These are phyloP conservation scores for Sinonovacula constricta DNA, from an alignment of 1,140 invertebrate species.

Conservation along the genomic window DNA sequence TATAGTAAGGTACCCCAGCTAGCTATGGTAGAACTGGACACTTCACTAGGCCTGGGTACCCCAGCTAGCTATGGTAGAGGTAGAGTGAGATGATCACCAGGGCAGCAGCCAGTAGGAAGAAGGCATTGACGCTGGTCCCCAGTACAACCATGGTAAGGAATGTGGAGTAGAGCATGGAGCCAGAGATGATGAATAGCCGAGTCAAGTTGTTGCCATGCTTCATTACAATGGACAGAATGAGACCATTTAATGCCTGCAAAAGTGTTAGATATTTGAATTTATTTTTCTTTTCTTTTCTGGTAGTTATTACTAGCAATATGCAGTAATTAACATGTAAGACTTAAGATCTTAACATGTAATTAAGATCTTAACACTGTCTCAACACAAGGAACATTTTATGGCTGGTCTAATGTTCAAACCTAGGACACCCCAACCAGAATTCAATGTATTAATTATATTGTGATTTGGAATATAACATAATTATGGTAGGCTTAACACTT, in stretches of 20 bases:
- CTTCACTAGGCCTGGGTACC: no score
- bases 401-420: no score
- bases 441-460: no score
- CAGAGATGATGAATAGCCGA: conserved; percentile 77
- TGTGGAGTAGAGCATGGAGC: conserved; percentile 74
- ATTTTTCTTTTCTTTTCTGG: background rate
- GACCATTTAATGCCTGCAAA: background rate
- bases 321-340: background rate
- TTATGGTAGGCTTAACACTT: no score
- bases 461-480: no score
- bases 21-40: no score
- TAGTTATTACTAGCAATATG: background rate
- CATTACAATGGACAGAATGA: conserved; percentile 75
- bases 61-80: conserved; percentile 63
- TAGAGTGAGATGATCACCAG: conserved; percentile 66
- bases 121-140: conserved; percentile 65
- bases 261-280: conserved; percentile 70
- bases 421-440: no score
- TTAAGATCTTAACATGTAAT: background rate
- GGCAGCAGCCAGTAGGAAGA: conserved; percentile 66
- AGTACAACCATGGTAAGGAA: conserved; percentile 71
- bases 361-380: background rate
- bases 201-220: conserved; percentile 78
- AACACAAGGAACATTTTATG: background rate
- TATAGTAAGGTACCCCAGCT: no score